These are phyloP conservation scores for Bettongia penicillata DNA, from an alignment of 2,113 vertebrate species.

Conservation along the genomic window DNA sequence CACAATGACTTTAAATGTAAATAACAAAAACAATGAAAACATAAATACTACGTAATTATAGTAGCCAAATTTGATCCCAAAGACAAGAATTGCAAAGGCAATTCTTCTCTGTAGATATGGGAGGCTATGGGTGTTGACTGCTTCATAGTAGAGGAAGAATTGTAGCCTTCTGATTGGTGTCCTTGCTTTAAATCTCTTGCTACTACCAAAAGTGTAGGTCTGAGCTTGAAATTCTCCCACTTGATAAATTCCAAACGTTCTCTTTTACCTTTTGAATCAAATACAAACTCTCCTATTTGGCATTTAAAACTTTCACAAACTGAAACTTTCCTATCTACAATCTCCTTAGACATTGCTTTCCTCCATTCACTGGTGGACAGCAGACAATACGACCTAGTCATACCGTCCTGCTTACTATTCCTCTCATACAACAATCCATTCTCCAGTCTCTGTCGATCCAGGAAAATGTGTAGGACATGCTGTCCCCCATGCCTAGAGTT, in stretches of 20 bases:
- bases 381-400: not conserved
- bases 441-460: not conserved
- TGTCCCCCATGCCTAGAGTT: not conserved
- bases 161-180: not conserved
- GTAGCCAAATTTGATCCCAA: not conserved
- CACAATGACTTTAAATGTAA: not conserved
- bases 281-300: not conserved
- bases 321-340: not conserved
- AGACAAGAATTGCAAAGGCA: not conserved
- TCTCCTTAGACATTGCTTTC: not conserved
- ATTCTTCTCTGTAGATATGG: not conserved
- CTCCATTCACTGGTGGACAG: not conserved
- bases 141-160: not conserved
- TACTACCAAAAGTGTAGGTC: not conserved
- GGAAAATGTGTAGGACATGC: not conserved
- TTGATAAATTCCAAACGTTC: not conserved
- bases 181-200: not conserved
- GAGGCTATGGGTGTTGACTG: not conserved
- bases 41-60: not conserved
- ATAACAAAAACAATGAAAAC: not conserved
- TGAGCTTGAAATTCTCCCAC: not conserved
- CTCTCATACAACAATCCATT: not conserved
- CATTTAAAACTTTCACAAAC: not conserved
- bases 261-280: not conserved
- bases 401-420: not conserved